Conservation (phyloP, 37 sponge, comb jelly and placozoan species). For the Petrosia ficiformis region DNA sequence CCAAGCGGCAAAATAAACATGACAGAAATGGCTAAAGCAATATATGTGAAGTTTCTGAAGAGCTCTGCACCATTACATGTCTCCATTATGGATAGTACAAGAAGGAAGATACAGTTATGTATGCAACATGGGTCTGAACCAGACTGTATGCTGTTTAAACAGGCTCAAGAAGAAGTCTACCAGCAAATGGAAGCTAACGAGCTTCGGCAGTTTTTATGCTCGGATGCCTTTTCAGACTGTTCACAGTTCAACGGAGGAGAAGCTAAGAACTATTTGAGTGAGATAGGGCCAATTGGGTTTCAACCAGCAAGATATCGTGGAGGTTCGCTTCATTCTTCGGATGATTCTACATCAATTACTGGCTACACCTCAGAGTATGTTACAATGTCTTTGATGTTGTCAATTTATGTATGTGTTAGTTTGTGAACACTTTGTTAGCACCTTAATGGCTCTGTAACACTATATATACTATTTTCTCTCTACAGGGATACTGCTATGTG, state of each 20-base stretch:
- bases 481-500: not conserved
- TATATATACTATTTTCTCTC: not conserved
- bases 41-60: constrained; percentile 55
- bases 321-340: constrained; percentile 51
- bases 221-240: constrained; percentile 45
- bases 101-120: constrained; percentile 16
- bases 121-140: constrained; percentile 3
- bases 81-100: constrained; percentile 9
- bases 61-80: constrained; percentile 44
- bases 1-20: constrained; percentile 12
- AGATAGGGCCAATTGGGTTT: not conserved
- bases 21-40: constrained; percentile 36
- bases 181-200: constrained; percentile 48
- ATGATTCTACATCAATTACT: constrained; percentile 49
- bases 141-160: constrained; percentile 20
- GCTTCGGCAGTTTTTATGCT: constrained; percentile 46
- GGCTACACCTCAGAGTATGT: constrained; percentile 57
- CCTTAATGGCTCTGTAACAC: constrained; percentile 6
- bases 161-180: constrained; percentile 55
- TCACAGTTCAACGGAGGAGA: not conserved
- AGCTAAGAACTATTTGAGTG: not conserved
- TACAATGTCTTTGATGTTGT: not conserved
- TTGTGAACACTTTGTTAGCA: not conserved
- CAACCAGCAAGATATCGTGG: constrained; percentile 16
- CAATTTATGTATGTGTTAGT: no score